Percentiles rank a stretch among this genome's conserved stretches.
These are phyloP conservation scores for Temnothorax ravouxi DNA, from an alignment of 2,888 invertebrate species.

Conservation along the genomic window DNA sequence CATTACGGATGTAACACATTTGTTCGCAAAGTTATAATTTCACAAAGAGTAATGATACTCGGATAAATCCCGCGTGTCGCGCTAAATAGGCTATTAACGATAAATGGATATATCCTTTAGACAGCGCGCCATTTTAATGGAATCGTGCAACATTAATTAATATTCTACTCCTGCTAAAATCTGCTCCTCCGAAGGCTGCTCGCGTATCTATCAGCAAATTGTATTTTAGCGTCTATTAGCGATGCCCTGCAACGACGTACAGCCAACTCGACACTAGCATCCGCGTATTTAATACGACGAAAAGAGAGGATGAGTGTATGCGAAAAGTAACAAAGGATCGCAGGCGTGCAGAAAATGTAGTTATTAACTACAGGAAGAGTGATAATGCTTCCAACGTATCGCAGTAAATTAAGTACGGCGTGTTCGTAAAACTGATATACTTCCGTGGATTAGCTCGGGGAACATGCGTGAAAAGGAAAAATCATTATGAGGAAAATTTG, in stretches of 20 bases:
- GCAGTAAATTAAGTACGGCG: conserved; percentile 44
- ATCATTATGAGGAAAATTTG: conserved; percentile 31
- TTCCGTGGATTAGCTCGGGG: conserved; percentile 9
- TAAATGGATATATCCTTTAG: conserved; percentile 67
- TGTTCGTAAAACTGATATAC: conserved; percentile 40
- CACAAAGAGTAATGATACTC: conserved; percentile 36
- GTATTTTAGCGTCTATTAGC: conserved; percentile 73
- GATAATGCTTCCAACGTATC: conserved; percentile 43
- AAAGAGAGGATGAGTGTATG: conserved; percentile 47
- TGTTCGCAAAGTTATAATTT: conserved; percentile 19
- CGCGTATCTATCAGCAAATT: conserved; percentile 71
- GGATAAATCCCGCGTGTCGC: conserved; percentile 49
- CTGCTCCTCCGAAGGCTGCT: conserved; percentile 60
- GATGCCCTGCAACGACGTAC: conserved; percentile 60
- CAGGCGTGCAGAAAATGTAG: conserved; percentile 35
- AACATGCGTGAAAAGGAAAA: not conserved
- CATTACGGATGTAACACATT: not conserved
- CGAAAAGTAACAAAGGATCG: conserved; percentile 49
- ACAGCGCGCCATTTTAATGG: conserved; percentile 71
- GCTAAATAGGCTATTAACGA: conserved; percentile 68
- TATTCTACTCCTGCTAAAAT: conserved; percentile 65
- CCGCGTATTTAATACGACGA: conserved; percentile 47
- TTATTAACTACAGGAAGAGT: conserved; percentile 40
- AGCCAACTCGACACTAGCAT: conserved; percentile 30
- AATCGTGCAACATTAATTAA: conserved; percentile 71